Base-by-base conservation (phyloP, 2,797 vertebrate species). In the Caiman crocodilus region DNA sequence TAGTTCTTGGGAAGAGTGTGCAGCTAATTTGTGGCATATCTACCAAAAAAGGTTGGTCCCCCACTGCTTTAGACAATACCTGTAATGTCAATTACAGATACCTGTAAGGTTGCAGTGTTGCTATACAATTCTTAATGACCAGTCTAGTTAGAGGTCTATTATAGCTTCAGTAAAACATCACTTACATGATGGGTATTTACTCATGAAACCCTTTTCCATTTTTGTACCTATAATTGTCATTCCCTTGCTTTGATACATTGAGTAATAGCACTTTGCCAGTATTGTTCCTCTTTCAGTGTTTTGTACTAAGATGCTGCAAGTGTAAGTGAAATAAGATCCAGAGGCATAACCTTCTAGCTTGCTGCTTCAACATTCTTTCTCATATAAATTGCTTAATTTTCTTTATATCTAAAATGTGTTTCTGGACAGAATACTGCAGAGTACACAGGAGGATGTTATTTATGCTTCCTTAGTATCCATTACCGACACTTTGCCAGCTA, bases 381-480 rank as follows among this genome's bases (percentile, higher is more conserved):
- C 58, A 61, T 2, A 94, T 79, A 76, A 92, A 93, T 76, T 86
- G 20, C 78, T 35, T 91, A n/a, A 82, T 94, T 95, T 95, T 95
- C 86, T 91, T 97, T 93, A 42, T 88, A 71, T 90, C 80, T 95
- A 84, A 87, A 95, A 91, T 81, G 28, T 56, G 64, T 64, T 95
- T 95, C 67, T 93, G 30, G 10, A 50, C 64, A 94, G 60, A 83
- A 82, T 89, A 82, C 78, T 88, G 82, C 63, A 80, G 8, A 63
- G 30, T 85, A 17, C 57, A 88, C 83, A 79, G 58, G 82, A 87
- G 84, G 59, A 90, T 63, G 57, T 89, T 94, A 86, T 95, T 95
- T 94, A 88, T 93, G 61, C 90, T 96, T 91, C 88, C 73, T 93
- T 91, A 71, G 59, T 76, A 77, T 90, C 90, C 75, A 93, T 87